Conservation (phyloP, 2,113 vertebrate species). For the Anolis sagrei region DNA sequence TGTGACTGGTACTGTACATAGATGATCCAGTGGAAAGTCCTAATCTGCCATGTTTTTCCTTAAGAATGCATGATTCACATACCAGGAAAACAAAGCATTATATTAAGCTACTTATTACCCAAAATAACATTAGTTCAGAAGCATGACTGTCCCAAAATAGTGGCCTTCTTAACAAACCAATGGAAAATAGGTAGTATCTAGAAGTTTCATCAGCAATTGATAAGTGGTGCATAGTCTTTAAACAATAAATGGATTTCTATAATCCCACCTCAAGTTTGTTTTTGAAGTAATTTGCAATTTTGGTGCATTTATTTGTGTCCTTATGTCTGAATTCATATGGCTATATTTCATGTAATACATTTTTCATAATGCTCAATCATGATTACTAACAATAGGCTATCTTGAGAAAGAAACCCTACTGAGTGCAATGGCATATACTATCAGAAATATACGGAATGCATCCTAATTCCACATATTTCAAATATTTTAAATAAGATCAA, state of each 20-base stretch:
- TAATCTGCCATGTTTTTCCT: background rate
- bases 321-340: background rate
- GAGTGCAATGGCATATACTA: background rate
- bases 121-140: background rate
- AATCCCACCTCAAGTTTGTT: background rate
- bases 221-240: background rate
- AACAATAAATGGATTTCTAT: background rate
- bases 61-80: background rate
- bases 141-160: background rate
- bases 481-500: background rate
- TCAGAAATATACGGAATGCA: background rate
- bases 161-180: background rate
- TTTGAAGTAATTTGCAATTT: background rate
- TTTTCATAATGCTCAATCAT: background rate
- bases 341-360: background rate
- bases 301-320: background rate
- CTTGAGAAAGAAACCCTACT: background rate
- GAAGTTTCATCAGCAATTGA: background rate
- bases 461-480: background rate
- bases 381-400: background rate
- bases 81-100: background rate
- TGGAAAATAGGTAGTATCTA: background rate
- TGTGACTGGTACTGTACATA: background rate
- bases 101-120: background rate
- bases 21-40: background rate